These are phyloP conservation scores for Hystrix brachyura DNA, from an alignment of 2,113 vertebrate genomes.

Conservation along the genomic window DNA sequence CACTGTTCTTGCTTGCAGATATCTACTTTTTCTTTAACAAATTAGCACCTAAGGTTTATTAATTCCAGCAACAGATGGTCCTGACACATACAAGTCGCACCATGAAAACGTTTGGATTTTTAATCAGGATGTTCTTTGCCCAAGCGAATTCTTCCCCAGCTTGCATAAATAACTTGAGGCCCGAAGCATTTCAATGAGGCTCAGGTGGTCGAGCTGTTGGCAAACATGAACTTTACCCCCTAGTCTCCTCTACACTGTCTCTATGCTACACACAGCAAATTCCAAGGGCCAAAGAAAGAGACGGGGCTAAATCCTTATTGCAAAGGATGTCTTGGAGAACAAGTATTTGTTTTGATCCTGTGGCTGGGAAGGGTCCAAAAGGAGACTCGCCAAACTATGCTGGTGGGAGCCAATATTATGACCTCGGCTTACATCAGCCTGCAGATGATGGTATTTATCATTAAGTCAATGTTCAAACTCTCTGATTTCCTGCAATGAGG, in stretches of 20 bases:
- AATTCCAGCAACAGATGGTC: constrained; percentile 65
- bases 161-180: neutral
- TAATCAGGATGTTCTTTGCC: constrained; percentile 41
- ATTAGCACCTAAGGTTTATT: constrained; percentile 60
- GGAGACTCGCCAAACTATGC: neutral
- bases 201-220: neutral
- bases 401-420: neutral
- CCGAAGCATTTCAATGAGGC: neutral
- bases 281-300: neutral
- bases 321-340: neutral
- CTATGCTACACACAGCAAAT: neutral
- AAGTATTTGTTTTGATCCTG: neutral
- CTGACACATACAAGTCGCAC: constrained; percentile 45
- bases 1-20: neutral
- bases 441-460: neutral
- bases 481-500: neutral
- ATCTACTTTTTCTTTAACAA: constrained; percentile 30
- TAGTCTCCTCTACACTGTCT: neutral
- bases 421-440: neutral
- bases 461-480: neutral
- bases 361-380: neutral
- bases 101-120: constrained; percentile 43
- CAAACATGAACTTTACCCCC: neutral
- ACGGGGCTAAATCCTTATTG: neutral
- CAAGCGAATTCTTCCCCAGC: neutral